Evolutionary conservation across 2,797 vertebrate genomes (phyloP).

Genomic region (Spizella passerina): DNA sequence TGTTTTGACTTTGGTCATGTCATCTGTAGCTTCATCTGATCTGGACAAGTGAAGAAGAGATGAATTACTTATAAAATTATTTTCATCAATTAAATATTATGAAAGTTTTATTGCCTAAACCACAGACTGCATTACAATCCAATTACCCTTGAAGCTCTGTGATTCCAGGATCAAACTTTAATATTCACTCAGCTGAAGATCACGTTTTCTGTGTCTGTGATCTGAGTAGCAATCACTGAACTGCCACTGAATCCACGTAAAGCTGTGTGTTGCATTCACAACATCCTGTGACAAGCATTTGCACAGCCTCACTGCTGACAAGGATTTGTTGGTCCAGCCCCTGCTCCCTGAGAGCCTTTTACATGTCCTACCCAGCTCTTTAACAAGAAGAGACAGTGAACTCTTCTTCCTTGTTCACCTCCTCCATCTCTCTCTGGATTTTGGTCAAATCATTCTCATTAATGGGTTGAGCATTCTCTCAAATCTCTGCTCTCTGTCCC

Average conservation of each 20-base stretch:
- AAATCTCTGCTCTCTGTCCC: background rate
- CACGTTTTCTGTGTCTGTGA: background rate
- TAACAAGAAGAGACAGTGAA: background rate
- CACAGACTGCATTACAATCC: background rate
- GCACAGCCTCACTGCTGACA: background rate
- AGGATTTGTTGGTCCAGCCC: background rate
- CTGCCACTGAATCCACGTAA: background rate
- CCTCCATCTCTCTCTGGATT: background rate
- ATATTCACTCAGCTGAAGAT: background rate
- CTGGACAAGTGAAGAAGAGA: conserved; percentile 45
- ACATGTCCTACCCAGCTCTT: background rate
- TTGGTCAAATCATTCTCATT: background rate
- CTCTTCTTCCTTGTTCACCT: background rate
- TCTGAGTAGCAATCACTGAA: background rate
- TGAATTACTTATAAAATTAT: background rate
- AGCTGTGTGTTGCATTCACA: background rate
- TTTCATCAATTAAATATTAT: background rate
- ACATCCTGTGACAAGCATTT: background rate
- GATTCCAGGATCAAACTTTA: background rate
- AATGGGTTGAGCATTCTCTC: background rate
- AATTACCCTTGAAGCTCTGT: background rate
- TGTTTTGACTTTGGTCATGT: background rate
- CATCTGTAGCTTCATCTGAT: conserved; percentile 33
- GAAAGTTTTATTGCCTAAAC: background rate
- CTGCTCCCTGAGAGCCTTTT: background rate